phyloP scores from a whole-genome alignment of 1,140 invertebrate species.

The Zaprionus ghesquierei region DNA sequence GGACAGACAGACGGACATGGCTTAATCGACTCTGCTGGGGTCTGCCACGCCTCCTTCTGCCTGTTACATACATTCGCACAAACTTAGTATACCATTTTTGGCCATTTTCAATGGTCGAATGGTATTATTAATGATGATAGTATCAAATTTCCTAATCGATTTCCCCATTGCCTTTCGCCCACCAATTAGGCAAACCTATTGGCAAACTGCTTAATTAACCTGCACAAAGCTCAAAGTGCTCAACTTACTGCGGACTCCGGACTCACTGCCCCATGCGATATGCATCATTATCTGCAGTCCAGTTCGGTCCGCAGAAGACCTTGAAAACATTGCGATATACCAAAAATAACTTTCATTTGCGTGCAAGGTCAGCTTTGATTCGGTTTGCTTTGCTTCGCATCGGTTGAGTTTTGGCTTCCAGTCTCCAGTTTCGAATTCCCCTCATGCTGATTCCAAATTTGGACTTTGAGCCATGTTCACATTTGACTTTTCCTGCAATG shows the following conservation, averaged over 20 bases:
- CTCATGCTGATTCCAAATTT: slow-evolving; percentile 19
- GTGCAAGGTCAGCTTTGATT: slow-evolving; percentile 14
- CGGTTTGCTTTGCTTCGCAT: background rate
- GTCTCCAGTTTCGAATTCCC: background rate
- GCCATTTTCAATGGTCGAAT: too few relatives aligned
- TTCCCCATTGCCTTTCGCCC: background rate
- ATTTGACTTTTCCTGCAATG: slow-evolving; percentile 24
- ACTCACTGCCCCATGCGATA: background rate
- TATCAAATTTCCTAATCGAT: background rate
- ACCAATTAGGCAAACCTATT: too few relatives aligned
- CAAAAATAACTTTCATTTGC: slow-evolving; percentile 9
- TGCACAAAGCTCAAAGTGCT: background rate
- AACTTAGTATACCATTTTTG: too few relatives aligned
- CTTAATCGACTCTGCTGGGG: too few relatives aligned
- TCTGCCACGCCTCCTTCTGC: too few relatives aligned
- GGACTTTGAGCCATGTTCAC: slow-evolving; percentile 13
- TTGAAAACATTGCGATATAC: background rate
- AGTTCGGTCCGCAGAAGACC: background rate
- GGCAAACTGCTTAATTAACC: background rate
- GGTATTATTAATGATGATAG: too few relatives aligned
- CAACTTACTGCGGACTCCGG: background rate
- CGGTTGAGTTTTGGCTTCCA: background rate
- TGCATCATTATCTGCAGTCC: background rate
- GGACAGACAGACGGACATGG: too few relatives aligned
- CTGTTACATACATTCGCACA: too few relatives aligned